Evolutionary conservation across 2,113 vertebrate genomes (phyloP), one percentile per base, ranked within the genome.

Genomic region (Petroica traversi): DNA sequence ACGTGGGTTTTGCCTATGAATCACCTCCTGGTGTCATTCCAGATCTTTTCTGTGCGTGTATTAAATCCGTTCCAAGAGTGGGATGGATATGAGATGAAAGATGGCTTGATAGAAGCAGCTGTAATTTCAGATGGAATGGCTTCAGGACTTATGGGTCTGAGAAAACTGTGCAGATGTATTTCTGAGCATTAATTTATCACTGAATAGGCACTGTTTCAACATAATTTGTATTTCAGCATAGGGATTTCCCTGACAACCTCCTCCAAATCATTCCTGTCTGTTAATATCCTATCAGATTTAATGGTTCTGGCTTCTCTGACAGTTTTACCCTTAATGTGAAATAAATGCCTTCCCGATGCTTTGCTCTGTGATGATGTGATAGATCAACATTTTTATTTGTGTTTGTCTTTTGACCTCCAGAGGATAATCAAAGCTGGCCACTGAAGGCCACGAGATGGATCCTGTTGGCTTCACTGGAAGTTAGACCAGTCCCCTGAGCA

Each of bases 341-440:
- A 95, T 63, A 96, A 96, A 97, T 93, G 40, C 28, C 10, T 96
- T 96, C 89, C 93, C 80, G 85, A 88, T 92, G 92, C 62, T 94
- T 64, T 9, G 0, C 49, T 75, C 48, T 7, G 9, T 90, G 80
- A 92, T n/a, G 59, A 54, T 57, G 54, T 89, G 58, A 29, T 57
- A 71, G 63, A 23, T 71, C 58, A 88, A 25, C 41, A 15, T 62
- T 94, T 75, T 69, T 59, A 58, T 66, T 88, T 52, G 6, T 40
- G n/a, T 85, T 91, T 88, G 85, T 48, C 58, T 83, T 93, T 69
- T 62, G n/a, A 55, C 68, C 82, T 59, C 62, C 63, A 67, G 85
- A 77, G 78, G 59, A 13, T 43, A 73, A 73, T 76, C 36, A 69
- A 52, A 61, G n/a, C 38, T 78, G 76, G 36, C 46, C 14, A 8